Evolutionary conservation across 1,140 invertebrate genomes (phyloP).

Genomic region (Drosophila pseudoananassae): DNA sequence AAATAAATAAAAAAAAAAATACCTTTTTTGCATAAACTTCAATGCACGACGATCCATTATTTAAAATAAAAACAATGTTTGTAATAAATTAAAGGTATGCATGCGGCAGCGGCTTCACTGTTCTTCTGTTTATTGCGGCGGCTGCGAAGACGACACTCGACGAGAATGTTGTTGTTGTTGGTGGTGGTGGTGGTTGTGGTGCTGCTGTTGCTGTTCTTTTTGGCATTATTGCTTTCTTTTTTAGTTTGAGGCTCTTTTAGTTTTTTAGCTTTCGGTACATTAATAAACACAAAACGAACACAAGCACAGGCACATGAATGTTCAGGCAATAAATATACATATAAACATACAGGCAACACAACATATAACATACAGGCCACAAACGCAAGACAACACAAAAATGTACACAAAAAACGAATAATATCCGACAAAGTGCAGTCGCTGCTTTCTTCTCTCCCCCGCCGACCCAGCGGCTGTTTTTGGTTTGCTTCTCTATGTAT

Average conservation of each 20-base stretch:
- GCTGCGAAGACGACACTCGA: constrained; percentile 25
- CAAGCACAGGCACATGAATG: constrained; percentile 41
- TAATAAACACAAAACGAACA: constrained; percentile 61
- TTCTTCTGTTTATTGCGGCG: constrained; percentile 40
- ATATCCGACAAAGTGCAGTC: constrained; percentile 21
- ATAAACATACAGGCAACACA: constrained; percentile 62
- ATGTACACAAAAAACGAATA: constrained; percentile 60
- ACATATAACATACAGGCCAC: constrained; percentile 4
- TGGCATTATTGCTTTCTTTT: constrained; percentile 59
- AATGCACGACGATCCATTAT: constrained; percentile 84
- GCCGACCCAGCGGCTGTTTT: constrained; percentile 37
- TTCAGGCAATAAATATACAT: constrained; percentile 47
- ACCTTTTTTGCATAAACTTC: constrained; percentile 84
- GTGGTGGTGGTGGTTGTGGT: constrained; percentile 60
- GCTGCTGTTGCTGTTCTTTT: constrained; percentile 21
- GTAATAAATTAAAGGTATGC: constrained; percentile 82
- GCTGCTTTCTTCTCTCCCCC: constrained; percentile 19
- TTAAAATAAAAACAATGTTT: constrained; percentile 82
- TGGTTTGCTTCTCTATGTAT: constrained; percentile 8
- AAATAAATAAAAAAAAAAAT: constrained; percentile 51
- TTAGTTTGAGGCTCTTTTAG: constrained; percentile 5
- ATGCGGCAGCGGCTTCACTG: constrained; percentile 62
- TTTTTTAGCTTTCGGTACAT: constrained; percentile 46
- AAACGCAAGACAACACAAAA: constrained; percentile 62
- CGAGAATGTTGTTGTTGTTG: constrained; percentile 54